Base-by-base conservation (phyloP, 2,888 invertebrate genomes). In the Andrena dorsata region DNA sequence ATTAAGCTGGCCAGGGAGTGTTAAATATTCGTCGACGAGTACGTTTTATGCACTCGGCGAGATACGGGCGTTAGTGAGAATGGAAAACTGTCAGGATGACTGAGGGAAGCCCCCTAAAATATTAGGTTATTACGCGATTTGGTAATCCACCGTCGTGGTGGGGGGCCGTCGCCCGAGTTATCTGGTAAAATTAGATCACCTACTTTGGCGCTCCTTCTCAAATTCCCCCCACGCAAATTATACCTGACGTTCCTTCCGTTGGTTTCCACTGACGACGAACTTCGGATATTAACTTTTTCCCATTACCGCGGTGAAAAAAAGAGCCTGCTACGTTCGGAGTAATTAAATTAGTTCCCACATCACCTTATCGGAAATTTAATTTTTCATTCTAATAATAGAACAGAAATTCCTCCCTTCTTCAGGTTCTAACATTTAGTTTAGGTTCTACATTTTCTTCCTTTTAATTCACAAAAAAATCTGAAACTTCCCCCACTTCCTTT, bases 121-220 rank as follows among this genome's bases (percentile, higher is more conserved):
- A 76, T 79, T 79, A 76, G 77, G 69, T 79, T 79, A 79, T 79
- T 79, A 79, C 77, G 47, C 47, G 77, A 69, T 76, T 63, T 63
- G 76, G 68, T 56, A 47, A 79, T 79, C 68, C 68, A 49, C n/a
- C 63, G 32, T 69, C 68, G 20, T 63, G 28, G 53, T n/a, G 30
- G 60, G 41, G 60, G 60, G 30, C 47, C 26, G 64, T 76, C 74
- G 58, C 41, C 2, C 47, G 56, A 63, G 63, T 79, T 63, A 63
- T 56, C 56, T 28, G 61, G 28, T 32, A 28, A 79, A 76, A 79
- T 77, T 79, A 77, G 63, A 69, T 79, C 78, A 56, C 20, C 61
- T 49, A 64, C 71, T 69, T 76, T 53, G 53, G 41, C 32, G n/a
- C 20, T 35, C 56, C 28, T 47, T 20, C 20, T 10, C 20, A 26